Evolutionary conservation across 2,888 invertebrate species (phyloP), one percentile per base, ranked within the genome.

Genomic region (Myopa tessellatipennis): DNA sequence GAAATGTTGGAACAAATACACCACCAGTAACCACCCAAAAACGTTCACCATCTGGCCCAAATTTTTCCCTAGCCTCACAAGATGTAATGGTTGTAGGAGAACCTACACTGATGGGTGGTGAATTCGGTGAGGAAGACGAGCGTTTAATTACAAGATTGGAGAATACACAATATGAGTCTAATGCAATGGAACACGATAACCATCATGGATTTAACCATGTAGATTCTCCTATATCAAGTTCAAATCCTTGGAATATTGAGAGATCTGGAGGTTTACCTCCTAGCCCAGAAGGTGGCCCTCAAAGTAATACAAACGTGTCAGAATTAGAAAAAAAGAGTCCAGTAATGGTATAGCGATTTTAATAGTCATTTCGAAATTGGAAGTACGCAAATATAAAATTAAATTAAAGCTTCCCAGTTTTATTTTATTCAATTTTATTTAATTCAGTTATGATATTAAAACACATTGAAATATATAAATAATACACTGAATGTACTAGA

Each of bases 71-170:
- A 89, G 97, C 98, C 83, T 87, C 87, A n/a, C 91, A 99, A 96
- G 99, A 99, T 90, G 99, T 99, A 86, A 99, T 99, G 99, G 98
- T 99, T 77, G 99, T 99, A 74, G 99, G 99, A 83, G 99, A 99
- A 90, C 99, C 99, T 76, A 98, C 99, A 3, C 91, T 99, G 82
- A 99, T 99, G 99, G 99, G 99, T 82, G 99, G 99, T 79, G 99
- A 99, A 90, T 99, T 99, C 90, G 99, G 99, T 69, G 99, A 99
- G 89, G 99, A 99, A 88, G 99, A 99, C 89, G 99, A 99, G 91
- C 93, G 99, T 82, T 92, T 99, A 81, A 99, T 99, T 88, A 98
- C 99, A 67, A 93, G 99, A 85, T 93, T 99, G 84, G 99, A 99
- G 91, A 99, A 99, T 91, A 96, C 97, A 83, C 98, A 98, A 91